phyloP scores from a whole-genome alignment of 64 coral and sea anemone species.

The Anthopleura sola region DNA sequence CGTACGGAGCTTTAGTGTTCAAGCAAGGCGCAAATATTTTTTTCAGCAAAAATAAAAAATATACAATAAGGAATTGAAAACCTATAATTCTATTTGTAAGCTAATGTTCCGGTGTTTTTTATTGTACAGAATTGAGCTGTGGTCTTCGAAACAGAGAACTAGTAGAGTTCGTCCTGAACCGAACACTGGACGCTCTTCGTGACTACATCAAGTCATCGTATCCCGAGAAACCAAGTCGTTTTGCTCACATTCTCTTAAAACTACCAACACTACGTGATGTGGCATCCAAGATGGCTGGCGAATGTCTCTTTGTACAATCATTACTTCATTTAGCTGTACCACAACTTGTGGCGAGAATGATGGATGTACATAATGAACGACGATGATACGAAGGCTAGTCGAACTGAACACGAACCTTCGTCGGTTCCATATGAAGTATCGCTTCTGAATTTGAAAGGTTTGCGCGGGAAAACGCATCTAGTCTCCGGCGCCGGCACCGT shows the following conservation, averaged over 20 bases:
- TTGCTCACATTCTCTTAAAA: conserved; percentile 89
- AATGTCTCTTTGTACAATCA: conserved; percentile 83
- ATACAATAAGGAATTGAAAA: no score
- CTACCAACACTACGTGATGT: conserved; percentile 77
- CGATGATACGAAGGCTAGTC: not conserved
- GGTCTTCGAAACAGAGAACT: conserved; percentile 81
- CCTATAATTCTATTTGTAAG: no score
- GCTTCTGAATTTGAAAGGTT: not conserved
- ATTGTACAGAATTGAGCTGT: conserved; percentile 57
- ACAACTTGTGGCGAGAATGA: conserved; percentile 52
- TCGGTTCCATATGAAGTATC: not conserved
- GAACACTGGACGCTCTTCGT: conserved; percentile 75
- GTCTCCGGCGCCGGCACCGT: no score
- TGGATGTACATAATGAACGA: conserved; percentile 22
- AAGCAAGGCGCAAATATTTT: no score
- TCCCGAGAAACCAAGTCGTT: conserved; percentile 96
- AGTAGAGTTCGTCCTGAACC: conserved; percentile 81
- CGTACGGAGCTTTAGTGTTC: no score
- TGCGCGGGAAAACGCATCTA: not conserved
- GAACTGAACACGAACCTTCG: not conserved
- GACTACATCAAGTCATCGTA: conserved; percentile 97
- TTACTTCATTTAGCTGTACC: conserved; percentile 77
- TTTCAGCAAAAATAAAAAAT: no score
- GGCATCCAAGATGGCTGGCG: conserved; percentile 60
- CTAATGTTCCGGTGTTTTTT: not conserved